These are phyloP conservation scores for Agrilus mali DNA, from an alignment of 2,888 invertebrate species.

Conservation along the genomic window DNA sequence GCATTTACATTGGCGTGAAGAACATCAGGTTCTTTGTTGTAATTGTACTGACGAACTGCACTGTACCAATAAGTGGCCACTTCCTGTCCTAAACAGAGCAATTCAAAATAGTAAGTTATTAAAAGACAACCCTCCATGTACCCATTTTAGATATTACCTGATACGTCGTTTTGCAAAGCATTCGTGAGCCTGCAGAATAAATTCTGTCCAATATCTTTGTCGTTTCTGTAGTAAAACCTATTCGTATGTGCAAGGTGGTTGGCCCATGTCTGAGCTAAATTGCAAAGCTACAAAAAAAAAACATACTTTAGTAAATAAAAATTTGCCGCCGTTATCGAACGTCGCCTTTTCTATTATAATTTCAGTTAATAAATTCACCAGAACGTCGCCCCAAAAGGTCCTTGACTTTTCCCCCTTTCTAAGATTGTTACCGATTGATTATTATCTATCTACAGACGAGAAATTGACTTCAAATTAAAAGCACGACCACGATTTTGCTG, in stretches of 20 bases:
- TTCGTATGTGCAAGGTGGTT: constrained; percentile 74
- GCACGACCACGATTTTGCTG: no score
- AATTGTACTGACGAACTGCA: constrained; percentile 62
- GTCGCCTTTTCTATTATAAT: no score
- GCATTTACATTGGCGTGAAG: constrained; percentile 68
- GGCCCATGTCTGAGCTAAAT: constrained; percentile 78
- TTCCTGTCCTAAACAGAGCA: constrained; percentile 58
- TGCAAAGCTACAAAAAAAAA: constrained; percentile 47
- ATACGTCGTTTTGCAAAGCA: constrained; percentile 53
- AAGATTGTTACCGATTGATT: no score
- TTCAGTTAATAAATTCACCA: no score
- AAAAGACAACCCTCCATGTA: background rate
- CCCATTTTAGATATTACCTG: constrained; percentile 35
- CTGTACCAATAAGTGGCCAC: constrained; percentile 74
- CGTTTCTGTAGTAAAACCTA: constrained; percentile 64
- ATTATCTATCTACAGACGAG: no score
- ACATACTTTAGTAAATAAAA: no score
- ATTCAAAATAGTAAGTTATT: constrained; percentile 5
- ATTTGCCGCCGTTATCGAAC: no score
- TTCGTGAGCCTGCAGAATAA: constrained; percentile 62
- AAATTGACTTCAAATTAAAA: no score
- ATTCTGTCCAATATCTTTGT: constrained; percentile 68
- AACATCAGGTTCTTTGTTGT: constrained; percentile 57
- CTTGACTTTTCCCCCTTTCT: no score
- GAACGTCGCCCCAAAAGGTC: no score